These are phyloP conservation scores for Lasioglossum pauxillum DNA, from an alignment of 2,888 invertebrate genomes.

Conservation along the genomic window DNA sequence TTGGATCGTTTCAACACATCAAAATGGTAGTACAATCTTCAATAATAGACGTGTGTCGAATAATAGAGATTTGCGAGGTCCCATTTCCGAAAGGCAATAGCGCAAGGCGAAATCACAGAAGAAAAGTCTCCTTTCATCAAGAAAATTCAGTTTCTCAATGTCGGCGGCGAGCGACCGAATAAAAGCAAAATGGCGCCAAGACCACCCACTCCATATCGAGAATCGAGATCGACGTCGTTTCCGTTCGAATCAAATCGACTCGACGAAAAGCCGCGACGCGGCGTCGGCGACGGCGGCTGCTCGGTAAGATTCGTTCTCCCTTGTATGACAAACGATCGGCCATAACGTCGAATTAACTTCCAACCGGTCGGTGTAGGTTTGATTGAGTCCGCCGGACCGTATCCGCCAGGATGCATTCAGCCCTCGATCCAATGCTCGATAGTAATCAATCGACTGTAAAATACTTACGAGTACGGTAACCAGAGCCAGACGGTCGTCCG, in stretches of 20 bases:
- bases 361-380: slow-evolving; percentile 64
- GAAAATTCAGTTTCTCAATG: slow-evolving; percentile 4
- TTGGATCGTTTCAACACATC: neutral
- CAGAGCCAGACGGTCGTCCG: slow-evolving; percentile 18
- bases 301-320: slow-evolving; percentile 52
- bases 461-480: slow-evolving; percentile 55
- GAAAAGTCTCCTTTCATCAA: neutral
- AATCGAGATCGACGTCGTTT: slow-evolving; percentile 25
- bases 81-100: neutral
- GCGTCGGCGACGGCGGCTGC: neutral
- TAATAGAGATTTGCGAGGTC: neutral
- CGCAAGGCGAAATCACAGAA: neutral
- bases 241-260: slow-evolving; percentile 17
- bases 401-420: slow-evolving; percentile 61
- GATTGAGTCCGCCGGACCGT: slow-evolving; percentile 67
- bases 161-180: neutral
- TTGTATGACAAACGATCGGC: slow-evolving; percentile 66
- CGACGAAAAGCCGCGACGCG: slow-evolving; percentile 30
- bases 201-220: slow-evolving; percentile 47
- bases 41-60: neutral
- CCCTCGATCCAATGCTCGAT: slow-evolving; percentile 31
- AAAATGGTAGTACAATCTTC: neutral
- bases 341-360: slow-evolving; percentile 70
- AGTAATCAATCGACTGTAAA: slow-evolving; percentile 57
- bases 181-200: slow-evolving; percentile 32